Conservation (phyloP, 2,888 invertebrate genomes). For the Aleiodes leptofemur region DNA sequence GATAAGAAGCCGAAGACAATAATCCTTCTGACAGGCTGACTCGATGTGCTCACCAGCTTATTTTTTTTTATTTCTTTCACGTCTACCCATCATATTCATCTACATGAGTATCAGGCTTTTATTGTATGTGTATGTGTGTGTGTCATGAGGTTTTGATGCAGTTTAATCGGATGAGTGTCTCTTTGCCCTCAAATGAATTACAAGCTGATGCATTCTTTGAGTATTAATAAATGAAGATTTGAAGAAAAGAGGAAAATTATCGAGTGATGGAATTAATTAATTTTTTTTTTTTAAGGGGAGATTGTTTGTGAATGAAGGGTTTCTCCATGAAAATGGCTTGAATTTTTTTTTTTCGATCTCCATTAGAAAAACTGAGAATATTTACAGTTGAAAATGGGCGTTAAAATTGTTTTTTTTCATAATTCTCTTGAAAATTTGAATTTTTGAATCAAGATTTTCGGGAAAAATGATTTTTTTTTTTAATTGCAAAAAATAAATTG, state of each 20-base stretch:
- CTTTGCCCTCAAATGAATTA: slow-evolving; percentile 40
- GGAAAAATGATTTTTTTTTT: too few relatives aligned
- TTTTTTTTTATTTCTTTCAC: slow-evolving; percentile 53
- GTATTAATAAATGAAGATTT: slow-evolving; percentile 6
- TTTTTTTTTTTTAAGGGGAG: too few relatives aligned
- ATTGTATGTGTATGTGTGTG: neutral
- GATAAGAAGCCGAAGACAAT: slow-evolving; percentile 74
- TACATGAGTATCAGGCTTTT: neutral
- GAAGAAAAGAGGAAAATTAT: neutral
- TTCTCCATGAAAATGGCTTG: too few relatives aligned
- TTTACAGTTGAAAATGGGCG: too few relatives aligned
- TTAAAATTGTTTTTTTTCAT: too few relatives aligned
- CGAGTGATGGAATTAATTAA: too few relatives aligned
- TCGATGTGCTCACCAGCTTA: slow-evolving; percentile 71
- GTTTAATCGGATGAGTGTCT: slow-evolving; percentile 48
- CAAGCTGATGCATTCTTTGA: slow-evolving; percentile 2
- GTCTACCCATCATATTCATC: slow-evolving; percentile 9
- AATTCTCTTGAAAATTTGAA: too few relatives aligned
- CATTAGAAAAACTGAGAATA: too few relatives aligned
- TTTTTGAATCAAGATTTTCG: too few relatives aligned
- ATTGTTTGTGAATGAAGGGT: too few relatives aligned
- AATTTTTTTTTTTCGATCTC: too few relatives aligned
- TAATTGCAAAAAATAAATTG: too few relatives aligned
- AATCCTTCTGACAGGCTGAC: slow-evolving; percentile 74
- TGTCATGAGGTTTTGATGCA: slow-evolving; percentile 34